Conservation (phyloP, 2,888 invertebrate genomes). For the Prosopocoilus inquinatus region DNA sequence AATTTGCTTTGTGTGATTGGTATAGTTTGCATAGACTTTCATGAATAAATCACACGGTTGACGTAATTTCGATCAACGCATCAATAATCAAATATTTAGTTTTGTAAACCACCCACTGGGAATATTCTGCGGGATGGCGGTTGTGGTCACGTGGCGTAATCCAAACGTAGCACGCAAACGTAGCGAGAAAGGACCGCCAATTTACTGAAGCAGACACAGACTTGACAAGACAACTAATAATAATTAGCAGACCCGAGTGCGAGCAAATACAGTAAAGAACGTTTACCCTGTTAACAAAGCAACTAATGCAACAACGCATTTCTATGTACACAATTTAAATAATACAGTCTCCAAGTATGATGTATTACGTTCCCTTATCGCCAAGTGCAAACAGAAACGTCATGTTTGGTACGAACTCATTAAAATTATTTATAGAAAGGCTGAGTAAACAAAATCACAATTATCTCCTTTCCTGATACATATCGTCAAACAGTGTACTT, state of each 20-base stretch:
- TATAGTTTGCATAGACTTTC: no score
- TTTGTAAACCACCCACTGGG: background rate
- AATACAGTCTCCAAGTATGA: background rate
- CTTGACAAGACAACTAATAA: conserved; percentile 3
- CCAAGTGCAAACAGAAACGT: background rate
- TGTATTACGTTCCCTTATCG: background rate
- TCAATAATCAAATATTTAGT: conserved; percentile 10
- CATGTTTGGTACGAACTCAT: background rate
- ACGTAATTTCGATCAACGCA: no score
- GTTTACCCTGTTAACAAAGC: background rate
- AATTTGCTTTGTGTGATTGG: no score
- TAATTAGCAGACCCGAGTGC: background rate
- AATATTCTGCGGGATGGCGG: background rate
- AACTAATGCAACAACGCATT: background rate
- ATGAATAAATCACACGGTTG: no score
- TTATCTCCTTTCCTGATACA: background rate
- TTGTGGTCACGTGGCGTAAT: background rate
- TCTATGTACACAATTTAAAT: background rate
- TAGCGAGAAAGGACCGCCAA: background rate
- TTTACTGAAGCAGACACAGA: background rate
- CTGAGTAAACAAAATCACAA: background rate
- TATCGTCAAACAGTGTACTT: background rate
- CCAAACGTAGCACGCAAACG: conserved; percentile 8
- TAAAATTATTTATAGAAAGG: conserved; percentile 1
- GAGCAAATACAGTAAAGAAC: background rate